Evolutionary conservation across 2,113 vertebrate species (phyloP), one percentile per base, ranked within the genome.

Genomic region (Cromileptes altivelis): DNA sequence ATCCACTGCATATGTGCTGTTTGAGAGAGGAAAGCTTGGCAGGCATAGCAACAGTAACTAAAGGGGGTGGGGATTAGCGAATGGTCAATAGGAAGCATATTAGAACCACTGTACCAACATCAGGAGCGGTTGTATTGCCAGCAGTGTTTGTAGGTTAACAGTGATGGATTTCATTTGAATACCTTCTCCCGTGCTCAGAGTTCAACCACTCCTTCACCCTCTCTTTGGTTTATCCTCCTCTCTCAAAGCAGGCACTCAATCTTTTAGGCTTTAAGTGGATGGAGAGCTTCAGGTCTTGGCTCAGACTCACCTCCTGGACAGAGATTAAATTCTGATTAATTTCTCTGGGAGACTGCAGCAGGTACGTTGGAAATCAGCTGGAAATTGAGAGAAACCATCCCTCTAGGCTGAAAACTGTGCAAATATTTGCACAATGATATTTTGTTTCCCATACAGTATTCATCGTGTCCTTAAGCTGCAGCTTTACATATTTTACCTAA

Each of bases 241-340:
- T 67, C 62, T 33, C 12, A 4, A 56, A 57, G 37, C 50, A 42
- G 74, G 60, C 17, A 1, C 37, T 75, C 50, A 37, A 45, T 70
- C 70, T 70, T 40, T 85, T 53, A 78, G 60, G 67, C 33, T 62
- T 55, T 85, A 68, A 30, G n/a, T 68, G 57, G 87, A 84, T 64
- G 68, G 57, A 89, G 84, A 62, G 64, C 83, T 78, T 81, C 69
- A 81, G 81, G 76, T 56, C 67, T 56, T 50, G 30, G 53, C 53
- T 78, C 60, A 65, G 52, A 19, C 60, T 75, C 33, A 52, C 45
- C 74, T 88, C 55, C 85, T 75, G 76, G 53, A 61, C 58, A 64
- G 49, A 87, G 82, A 94, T 91, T 82, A 81, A 4, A 92, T 84
- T 91, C 85, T 84, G 67, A 92, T 92, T 83, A 61, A 89, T 89